Conservation (phyloP, 2,797 vertebrate species). For the Tokudaia tokunoshimensis region DNA sequence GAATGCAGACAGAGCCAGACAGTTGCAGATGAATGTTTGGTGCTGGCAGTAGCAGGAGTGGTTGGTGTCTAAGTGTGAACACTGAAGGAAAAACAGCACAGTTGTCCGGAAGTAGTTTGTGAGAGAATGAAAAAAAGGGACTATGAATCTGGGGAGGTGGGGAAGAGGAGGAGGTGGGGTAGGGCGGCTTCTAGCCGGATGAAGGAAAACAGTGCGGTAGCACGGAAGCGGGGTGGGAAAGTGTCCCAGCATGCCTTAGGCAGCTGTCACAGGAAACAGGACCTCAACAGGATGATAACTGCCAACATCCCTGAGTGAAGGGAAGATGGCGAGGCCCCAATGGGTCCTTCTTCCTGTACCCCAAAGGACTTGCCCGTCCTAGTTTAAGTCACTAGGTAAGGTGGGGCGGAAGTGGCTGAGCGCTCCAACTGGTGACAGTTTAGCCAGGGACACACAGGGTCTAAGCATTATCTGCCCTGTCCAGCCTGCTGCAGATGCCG, state of each 20-base stretch:
- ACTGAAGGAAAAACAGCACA: constrained; percentile 81
- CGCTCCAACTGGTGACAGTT: not conserved
- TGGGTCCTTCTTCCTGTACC: constrained; percentile 30
- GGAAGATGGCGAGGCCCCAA: not conserved
- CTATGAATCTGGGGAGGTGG: constrained; percentile 72
- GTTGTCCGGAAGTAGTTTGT: constrained; percentile 90
- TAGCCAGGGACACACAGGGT: not conserved
- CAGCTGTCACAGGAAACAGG: not conserved
- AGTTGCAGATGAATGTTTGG: constrained; percentile 61
- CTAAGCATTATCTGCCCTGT: not conserved
- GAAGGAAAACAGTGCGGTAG: constrained; percentile 12
- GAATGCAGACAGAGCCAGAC: not conserved
- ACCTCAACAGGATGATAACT: not conserved
- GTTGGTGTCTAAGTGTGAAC: constrained; percentile 85
- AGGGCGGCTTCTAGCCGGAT: constrained; percentile 47
- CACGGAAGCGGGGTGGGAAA: not conserved
- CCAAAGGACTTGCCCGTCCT: not conserved
- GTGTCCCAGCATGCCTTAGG: not conserved
- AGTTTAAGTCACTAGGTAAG: not conserved
- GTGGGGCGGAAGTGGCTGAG: not conserved
- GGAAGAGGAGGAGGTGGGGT: constrained; percentile 26
- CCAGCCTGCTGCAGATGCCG: constrained; percentile 33
- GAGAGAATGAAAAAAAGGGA: constrained; percentile 81
- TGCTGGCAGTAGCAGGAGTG: constrained; percentile 76
- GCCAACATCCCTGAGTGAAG: not conserved